Evolutionary conservation across 2,113 vertebrate species (phyloP).

Genomic region (Mionectes macconnelli): DNA sequence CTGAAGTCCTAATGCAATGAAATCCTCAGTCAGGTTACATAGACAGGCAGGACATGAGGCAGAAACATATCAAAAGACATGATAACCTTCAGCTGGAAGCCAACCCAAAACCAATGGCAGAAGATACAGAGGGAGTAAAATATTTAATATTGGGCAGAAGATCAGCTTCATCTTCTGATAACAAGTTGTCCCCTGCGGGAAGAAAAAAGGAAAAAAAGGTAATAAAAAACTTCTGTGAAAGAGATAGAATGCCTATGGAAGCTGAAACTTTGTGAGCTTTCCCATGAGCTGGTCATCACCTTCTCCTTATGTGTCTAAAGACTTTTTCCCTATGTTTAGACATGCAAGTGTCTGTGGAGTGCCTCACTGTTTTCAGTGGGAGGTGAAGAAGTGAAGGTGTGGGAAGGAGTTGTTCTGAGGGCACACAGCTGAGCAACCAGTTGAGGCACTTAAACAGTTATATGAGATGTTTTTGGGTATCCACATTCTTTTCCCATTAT

Average conservation of each 20-base stretch:
- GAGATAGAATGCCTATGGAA: background rate
- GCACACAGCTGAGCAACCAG: background rate
- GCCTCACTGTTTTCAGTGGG: background rate
- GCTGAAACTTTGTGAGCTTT: background rate
- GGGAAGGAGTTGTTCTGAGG: background rate
- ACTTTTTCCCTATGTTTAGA: background rate
- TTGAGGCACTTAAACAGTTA: background rate
- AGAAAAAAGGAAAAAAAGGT: too few relatives aligned
- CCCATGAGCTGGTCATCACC: background rate
- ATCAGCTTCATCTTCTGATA: background rate
- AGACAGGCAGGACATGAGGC: background rate
- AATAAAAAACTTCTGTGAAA: background rate
- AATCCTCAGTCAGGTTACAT: background rate
- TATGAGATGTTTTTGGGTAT: background rate
- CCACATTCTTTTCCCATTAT: background rate
- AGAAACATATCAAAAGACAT: background rate
- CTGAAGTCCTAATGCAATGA: background rate
- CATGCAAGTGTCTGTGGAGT: background rate
- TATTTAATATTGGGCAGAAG: background rate
- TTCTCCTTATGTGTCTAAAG: background rate
- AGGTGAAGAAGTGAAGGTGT: background rate
- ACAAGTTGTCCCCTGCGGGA: fast-evolving
- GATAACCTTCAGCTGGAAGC: background rate
- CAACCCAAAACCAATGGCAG: background rate
- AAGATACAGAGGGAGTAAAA: background rate